Evolutionary conservation across 2,888 invertebrate genomes (phyloP), one percentile per base, ranked within the genome.

Genomic region (Campoplex nolae): DNA sequence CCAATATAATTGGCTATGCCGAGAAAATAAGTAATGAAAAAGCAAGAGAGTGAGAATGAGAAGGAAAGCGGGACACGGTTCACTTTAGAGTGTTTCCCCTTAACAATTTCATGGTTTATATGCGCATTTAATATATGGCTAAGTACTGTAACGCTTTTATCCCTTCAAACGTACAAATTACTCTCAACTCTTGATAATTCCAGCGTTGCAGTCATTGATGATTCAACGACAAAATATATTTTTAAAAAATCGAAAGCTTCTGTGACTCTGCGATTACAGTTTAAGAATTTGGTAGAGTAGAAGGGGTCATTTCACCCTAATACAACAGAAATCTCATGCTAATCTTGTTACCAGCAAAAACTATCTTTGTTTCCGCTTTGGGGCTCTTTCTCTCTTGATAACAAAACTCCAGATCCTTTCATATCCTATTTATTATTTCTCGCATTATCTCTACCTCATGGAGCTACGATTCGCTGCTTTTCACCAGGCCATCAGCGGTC

Each of bases 281-380:
- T 38, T 38, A 1, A 38, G 38, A 38, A 6, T 4, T 3, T 38
- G 38, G 38, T 3, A 38, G 6, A 38, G 38, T 38, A 1, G 6
- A 1, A 6, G 4, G 6, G 3, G 38, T 38, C 6, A 23, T 23
- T 23, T 23, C 23, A 23, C 23, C 23, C 23, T 23, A 23, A 23
- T 23, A 23, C 23, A 23, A 23, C 23, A 23, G 23, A 23, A 23
- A 23, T 38, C 38, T 38, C 6, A 38, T 38, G 6, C 38, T 75
- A 62, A 85, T 89, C 85, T 86, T 85, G 79, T 82, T 86, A 88
- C 78, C 78, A 82, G 83, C 54, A 83, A 81, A 81, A 88, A 88
- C 89, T 82, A 87, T 88, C 88, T 85, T 86, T 86, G 70, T 70
- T 48, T 54, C 48, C 38, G 79, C 75, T 71, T 88, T 85, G 67